These are phyloP conservation scores for Megathymus violae DNA, from an alignment of 1,140 invertebrate species.

Conservation along the genomic window DNA sequence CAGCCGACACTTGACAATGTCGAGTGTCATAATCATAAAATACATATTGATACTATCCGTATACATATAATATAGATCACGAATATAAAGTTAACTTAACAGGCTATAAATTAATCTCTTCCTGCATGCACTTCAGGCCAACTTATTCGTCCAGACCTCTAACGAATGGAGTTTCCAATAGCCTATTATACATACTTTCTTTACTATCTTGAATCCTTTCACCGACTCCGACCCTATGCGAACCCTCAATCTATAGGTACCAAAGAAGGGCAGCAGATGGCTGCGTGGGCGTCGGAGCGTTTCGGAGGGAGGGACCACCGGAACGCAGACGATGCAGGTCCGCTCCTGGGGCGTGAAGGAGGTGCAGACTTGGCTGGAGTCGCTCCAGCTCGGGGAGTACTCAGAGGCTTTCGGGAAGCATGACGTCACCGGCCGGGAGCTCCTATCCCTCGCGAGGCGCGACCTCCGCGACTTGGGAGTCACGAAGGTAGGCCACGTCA, in stretches of 20 bases:
- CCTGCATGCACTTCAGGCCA: conserved; percentile 17
- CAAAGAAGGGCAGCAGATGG: conserved; percentile 80
- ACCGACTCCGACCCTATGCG: conserved; percentile 44
- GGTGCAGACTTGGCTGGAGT: conserved; percentile 93
- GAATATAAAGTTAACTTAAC: no score
- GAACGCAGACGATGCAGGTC: no score
- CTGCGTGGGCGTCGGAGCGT: conserved; percentile 81
- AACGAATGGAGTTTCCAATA: no score
- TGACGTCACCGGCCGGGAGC: conserved; percentile 95
- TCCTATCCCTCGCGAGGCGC: conserved; percentile 92
- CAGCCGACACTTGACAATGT: conserved; percentile 45
- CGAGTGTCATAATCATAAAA: no score
- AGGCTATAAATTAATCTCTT: background rate
- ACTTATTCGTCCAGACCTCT: no score
- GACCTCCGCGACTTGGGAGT: conserved; percentile 96
- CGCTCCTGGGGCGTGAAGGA: conserved; percentile 88
- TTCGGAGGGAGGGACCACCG: conserved; percentile 72
- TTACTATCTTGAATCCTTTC: no score
- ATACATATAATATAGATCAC: no score
- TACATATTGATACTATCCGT: no score
- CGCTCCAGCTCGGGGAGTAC: conserved; percentile 94
- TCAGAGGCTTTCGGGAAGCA: conserved; percentile 92
- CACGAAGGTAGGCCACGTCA: conserved; percentile 97
- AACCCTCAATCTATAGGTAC: conserved; percentile 57
- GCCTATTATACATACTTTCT: no score